Percentiles rank a stretch among this genome's conserved stretches.
phyloP scores from a whole-genome alignment of 2,797 vertebrate species.

The Halcyon badia region DNA sequence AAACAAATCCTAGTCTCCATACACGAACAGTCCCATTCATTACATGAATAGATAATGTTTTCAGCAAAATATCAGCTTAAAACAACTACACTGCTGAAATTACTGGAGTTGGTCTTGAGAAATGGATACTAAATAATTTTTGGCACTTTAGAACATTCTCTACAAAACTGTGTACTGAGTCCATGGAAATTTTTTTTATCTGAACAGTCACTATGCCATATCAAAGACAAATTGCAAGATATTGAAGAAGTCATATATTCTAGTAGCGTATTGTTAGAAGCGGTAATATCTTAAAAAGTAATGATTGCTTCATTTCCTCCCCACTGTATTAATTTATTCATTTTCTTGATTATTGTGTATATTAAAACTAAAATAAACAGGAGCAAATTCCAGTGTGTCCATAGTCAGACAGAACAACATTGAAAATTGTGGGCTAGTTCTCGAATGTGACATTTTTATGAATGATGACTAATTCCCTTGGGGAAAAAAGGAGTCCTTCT shows the following conservation, averaged over 20 bases:
- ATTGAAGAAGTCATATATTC: neutral
- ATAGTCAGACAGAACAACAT: neutral
- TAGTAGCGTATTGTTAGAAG: neutral
- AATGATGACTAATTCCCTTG: neutral
- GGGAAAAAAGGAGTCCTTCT: neutral
- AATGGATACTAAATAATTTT: neutral
- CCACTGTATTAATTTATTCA: neutral
- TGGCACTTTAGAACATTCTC: neutral
- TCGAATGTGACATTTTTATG: neutral
- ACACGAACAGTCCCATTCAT: neutral
- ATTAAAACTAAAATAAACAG: slow-evolving; percentile 5
- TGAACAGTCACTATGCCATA: neutral
- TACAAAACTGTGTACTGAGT: neutral
- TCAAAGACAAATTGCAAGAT: neutral
- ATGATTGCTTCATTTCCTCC: neutral
- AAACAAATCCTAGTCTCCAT: neutral
- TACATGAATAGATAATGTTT: neutral
- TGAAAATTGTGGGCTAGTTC: neutral
- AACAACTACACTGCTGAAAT: neutral
- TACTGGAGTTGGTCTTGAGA: neutral
- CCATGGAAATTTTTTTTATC: neutral
- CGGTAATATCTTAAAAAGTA: neutral
- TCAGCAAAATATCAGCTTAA: neutral
- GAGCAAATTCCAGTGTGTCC: neutral
- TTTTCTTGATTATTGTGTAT: neutral